A percentile compares a stretch with the other conserved stretches of the same genome.
Conservation (phyloP, 1,140 invertebrate genomes). For the Drosophila santomea region DNA sequence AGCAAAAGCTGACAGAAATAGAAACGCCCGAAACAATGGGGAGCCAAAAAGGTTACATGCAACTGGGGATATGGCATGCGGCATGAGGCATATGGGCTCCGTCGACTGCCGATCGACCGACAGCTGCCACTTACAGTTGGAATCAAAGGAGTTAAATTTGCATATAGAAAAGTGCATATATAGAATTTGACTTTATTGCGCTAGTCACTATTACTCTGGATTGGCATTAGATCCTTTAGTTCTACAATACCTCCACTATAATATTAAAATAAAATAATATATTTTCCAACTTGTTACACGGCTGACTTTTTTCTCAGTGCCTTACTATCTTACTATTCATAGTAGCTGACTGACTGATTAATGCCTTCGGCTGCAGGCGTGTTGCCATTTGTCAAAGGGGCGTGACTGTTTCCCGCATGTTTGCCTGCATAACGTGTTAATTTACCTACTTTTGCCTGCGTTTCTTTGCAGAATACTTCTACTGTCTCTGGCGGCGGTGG, state of each 20-base stretch:
- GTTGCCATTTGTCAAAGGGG: slow-evolving; percentile 47
- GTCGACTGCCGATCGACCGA: slow-evolving; percentile 10
- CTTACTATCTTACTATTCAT: not conserved
- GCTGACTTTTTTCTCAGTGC: not conserved
- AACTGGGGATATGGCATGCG: not conserved
- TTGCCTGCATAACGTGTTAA: slow-evolving; percentile 25
- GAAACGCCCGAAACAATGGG: slow-evolving; percentile 55
- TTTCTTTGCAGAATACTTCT: slow-evolving; percentile 74
- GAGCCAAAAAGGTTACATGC: slow-evolving; percentile 52
- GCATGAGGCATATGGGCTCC: not conserved
- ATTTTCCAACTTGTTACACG: no score
- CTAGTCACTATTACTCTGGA: not conserved
- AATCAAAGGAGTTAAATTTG: not conserved
- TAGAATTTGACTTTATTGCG: not conserved
- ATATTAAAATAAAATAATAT: no score
- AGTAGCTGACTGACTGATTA: slow-evolving; percentile 30
- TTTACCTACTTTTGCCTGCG: slow-evolving; percentile 28
- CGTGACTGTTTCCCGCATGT: slow-evolving; percentile 28
- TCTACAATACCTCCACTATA: no score
- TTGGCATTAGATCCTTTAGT: not conserved
- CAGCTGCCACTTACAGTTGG: slow-evolving; percentile 12
- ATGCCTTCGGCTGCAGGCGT: slow-evolving; percentile 48
- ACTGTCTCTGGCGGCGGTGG: slow-evolving; percentile 34
- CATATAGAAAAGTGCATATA: not conserved
- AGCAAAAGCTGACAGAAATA: slow-evolving; percentile 16